These are phyloP conservation scores for Myrmophylax atrothorax DNA, from an alignment of 2,113 vertebrate genomes.

Conservation along the genomic window DNA sequence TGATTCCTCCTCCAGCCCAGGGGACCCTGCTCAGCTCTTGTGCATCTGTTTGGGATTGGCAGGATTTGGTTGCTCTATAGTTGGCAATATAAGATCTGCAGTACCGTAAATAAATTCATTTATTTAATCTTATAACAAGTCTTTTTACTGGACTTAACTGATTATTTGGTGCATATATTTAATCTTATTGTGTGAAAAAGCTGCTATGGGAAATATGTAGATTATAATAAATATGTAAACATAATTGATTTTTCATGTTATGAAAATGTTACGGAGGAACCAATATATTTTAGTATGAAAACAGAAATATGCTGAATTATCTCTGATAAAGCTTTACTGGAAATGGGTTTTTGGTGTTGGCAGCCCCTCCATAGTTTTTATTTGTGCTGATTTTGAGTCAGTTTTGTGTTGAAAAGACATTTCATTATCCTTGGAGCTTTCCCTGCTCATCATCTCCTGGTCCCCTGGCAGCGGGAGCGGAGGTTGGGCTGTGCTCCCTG, in stretches of 20 bases:
- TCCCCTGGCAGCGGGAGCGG: neutral
- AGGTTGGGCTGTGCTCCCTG: neutral
- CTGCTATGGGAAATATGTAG: conserved; percentile 44
- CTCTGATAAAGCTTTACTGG: conserved; percentile 62
- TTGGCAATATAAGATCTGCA: conserved; percentile 68
- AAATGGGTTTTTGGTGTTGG: neutral
- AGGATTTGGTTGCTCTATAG: conserved; percentile 67
- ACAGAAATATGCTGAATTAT: conserved; percentile 45
- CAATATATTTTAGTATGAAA: conserved; percentile 53
- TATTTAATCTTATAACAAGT: conserved; percentile 76
- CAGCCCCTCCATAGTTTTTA: conserved; percentile 46
- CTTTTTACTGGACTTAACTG: conserved; percentile 67
- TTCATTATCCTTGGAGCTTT: neutral
- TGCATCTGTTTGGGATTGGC: conserved; percentile 64
- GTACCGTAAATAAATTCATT: conserved; percentile 76
- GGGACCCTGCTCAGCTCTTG: conserved; percentile 59
- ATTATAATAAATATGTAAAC: conserved; percentile 42
- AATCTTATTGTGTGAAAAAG: conserved; percentile 49
- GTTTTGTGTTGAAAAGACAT: conserved; percentile 1
- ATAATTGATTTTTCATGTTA: conserved; percentile 23
- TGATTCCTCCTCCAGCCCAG: conserved; percentile 43
- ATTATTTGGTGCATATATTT: conserved; percentile 65
- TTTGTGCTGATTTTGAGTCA: conserved; percentile 18
- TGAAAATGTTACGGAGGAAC: conserved; percentile 7
- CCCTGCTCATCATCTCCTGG: neutral